Conservation (phyloP, 53 echinoderm and acorn worm species). For the Apostichopus leukothele region DNA sequence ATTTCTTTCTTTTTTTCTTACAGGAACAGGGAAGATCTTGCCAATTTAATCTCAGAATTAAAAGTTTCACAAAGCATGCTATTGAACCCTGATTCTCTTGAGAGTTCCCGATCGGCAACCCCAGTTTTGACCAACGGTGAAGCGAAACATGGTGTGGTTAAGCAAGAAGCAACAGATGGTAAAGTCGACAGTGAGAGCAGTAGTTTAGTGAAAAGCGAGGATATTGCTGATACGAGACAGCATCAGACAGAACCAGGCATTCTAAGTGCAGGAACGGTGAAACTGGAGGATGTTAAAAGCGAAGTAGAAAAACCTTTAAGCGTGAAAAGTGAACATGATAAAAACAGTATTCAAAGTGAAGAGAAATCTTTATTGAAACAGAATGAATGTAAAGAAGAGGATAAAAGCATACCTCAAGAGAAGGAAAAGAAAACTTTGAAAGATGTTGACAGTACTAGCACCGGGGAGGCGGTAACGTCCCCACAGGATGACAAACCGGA, state of each 20-base stretch:
- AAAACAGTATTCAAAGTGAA: too few species aligned
- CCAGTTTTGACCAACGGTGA: constrained; percentile 28
- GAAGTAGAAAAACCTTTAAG: too few species aligned
- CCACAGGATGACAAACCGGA: too few species aligned
- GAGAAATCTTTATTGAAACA: too few species aligned
- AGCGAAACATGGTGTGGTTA: background rate
- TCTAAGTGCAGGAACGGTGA: background rate
- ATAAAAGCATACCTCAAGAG: too few species aligned
- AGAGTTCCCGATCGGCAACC: constrained; percentile 30
- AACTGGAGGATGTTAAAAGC: background rate
- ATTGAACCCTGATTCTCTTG: constrained; percentile 12
- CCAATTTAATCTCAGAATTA: constrained; percentile 21
- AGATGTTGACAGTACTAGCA: too few species aligned
- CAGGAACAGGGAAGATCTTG: constrained; percentile 35
- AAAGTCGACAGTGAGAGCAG: background rate
- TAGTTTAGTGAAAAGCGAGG: background rate
- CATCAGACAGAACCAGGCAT: background rate
- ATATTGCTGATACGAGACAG: background rate
- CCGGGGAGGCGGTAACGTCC: too few species aligned
- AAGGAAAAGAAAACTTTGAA: too few species aligned
- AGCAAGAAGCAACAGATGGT: background rate
- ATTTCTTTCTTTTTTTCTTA: background rate
- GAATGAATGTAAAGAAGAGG: too few species aligned
- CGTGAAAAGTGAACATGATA: too few species aligned
- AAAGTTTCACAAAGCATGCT: background rate